Evolutionary conservation across 2,797 vertebrate genomes (phyloP).

Genomic region (Myoxocephalus aenaeus): DNA sequence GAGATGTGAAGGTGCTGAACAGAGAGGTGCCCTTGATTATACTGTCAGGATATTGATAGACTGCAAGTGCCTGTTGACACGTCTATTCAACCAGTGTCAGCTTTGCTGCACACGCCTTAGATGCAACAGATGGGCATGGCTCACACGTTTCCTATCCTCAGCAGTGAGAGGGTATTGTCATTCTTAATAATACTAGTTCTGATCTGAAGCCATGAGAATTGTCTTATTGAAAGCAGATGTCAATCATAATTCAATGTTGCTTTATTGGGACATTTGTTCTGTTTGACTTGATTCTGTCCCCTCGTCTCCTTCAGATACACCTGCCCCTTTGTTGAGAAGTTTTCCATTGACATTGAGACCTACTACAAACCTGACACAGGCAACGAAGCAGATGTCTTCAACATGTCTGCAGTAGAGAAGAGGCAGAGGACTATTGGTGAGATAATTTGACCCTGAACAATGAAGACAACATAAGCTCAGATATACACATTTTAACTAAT

Average conservation of each 20-base stretch:
- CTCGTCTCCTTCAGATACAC: slow-evolving; percentile 88
- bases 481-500: not conserved
- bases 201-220: slow-evolving; percentile 20
- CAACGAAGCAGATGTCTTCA: slow-evolving; percentile 93
- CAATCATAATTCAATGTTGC: not conserved
- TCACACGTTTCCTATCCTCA: slow-evolving; percentile 42
- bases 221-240: slow-evolving; percentile 23
- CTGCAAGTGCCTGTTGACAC: slow-evolving; percentile 67
- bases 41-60: slow-evolving; percentile 69
- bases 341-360: slow-evolving; percentile 99
- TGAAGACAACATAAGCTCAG: not conserved
- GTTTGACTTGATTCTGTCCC: slow-evolving; percentile 2
- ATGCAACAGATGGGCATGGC: slow-evolving; percentile 62
- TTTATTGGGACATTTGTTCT: not conserved
- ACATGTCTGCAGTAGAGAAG: slow-evolving; percentile 91
- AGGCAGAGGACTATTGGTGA: slow-evolving; percentile 92
- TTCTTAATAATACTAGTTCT: slow-evolving; percentile 26
- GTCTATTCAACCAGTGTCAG: slow-evolving; percentile 63
- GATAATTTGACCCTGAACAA: not conserved
- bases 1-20: slow-evolving; percentile 56
- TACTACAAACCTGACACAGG: slow-evolving; percentile 95
- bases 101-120: slow-evolving; percentile 52
- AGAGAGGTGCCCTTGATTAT: slow-evolving; percentile 58
- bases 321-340: slow-evolving; percentile 99
- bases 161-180: slow-evolving; percentile 28